Evolutionary conservation across 2,888 invertebrate genomes (phyloP).

Genomic region (Synanthedon myopaeformis): DNA sequence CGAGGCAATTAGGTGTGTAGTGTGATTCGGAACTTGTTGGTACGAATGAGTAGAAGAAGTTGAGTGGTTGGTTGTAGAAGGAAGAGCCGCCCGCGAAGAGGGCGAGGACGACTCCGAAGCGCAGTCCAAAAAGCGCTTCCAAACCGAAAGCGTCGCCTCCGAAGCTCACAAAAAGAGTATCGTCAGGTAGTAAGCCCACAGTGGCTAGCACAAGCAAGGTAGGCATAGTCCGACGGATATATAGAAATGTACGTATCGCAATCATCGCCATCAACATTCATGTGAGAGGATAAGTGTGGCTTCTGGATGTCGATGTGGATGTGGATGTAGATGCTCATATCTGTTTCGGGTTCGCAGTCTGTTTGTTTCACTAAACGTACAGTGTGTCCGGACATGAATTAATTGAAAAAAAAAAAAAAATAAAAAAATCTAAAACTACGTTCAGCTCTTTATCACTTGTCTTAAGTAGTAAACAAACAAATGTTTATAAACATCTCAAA

Average conservation of each 20-base stretch:
- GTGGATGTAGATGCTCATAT: no score
- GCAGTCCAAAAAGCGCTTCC: slow-evolving; percentile 46
- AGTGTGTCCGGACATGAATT: no score
- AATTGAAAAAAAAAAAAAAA: no score
- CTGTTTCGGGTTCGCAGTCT: slow-evolving; percentile 11
- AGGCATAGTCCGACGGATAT: slow-evolving; percentile 72
- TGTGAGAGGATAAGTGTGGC: slow-evolving; percentile 29
- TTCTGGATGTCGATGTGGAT: neutral
- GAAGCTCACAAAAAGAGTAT: slow-evolving; percentile 37
- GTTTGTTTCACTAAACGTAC: slow-evolving; percentile 1
- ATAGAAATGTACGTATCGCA: slow-evolving; percentile 71
- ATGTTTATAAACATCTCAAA: no score
- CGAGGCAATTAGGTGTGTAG: no score
- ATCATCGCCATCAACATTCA: slow-evolving; percentile 57
- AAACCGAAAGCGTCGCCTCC: slow-evolving; percentile 31
- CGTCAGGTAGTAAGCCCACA: slow-evolving; percentile 57
- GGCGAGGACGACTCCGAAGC: slow-evolving; percentile 45
- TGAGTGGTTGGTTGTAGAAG: slow-evolving; percentile 13
- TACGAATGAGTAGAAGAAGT: no score
- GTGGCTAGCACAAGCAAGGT: slow-evolving; percentile 64
- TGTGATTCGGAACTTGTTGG: no score
- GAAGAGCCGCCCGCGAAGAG: slow-evolving; percentile 46
- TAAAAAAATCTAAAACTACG: no score
- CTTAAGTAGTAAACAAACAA: no score
- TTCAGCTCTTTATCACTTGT: no score